Percentiles rank a stretch among this genome's conserved stretches.
These are phyloP conservation scores for Microctonus hyperodae DNA, from an alignment of 2,888 invertebrate species.

Conservation along the genomic window DNA sequence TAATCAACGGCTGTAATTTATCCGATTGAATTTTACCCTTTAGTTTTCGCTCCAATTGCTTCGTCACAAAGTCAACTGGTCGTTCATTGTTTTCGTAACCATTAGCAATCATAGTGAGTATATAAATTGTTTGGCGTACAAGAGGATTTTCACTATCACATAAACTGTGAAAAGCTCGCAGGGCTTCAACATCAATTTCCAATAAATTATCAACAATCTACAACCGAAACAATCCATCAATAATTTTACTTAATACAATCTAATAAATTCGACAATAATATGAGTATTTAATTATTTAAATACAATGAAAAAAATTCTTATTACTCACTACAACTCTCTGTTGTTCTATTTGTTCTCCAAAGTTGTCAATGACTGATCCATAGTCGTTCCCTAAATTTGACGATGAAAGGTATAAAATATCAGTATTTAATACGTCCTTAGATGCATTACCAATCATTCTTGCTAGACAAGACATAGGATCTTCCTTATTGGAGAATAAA, in stretches of 20 bases:
- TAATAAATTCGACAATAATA: background rate
- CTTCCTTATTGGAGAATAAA: constrained; percentile 56
- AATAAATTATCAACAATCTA: constrained; percentile 55
- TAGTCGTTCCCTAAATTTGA: constrained; percentile 57
- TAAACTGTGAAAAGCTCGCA: constrained; percentile 67
- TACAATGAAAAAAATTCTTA: background rate
- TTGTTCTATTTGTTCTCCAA: constrained; percentile 37
- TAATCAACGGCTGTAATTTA: constrained; percentile 63
- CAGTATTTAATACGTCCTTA: constrained; percentile 48
- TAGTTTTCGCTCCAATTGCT: constrained; percentile 57
- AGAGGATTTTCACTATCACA: constrained; percentile 67
- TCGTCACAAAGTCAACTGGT: constrained; percentile 53
- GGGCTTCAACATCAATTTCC: constrained; percentile 46
- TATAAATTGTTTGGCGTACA: constrained; percentile 60
- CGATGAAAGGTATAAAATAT: constrained; percentile 56
- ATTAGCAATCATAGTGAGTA: constrained; percentile 62
- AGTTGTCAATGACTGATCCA: constrained; percentile 54
- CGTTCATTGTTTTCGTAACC: constrained; percentile 40
- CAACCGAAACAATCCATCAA: constrained; percentile 30
- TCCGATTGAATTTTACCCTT: constrained; percentile 58
- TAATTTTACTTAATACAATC: background rate
- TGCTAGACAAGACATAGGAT: constrained; percentile 53
- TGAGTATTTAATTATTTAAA: background rate
- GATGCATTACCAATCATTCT: constrained; percentile 54
- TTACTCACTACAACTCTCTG: constrained; percentile 51